Evolutionary conservation across 1,140 invertebrate species (phyloP), one percentile per base, ranked within the genome.

Genomic region (Melitaea cinxia): DNA sequence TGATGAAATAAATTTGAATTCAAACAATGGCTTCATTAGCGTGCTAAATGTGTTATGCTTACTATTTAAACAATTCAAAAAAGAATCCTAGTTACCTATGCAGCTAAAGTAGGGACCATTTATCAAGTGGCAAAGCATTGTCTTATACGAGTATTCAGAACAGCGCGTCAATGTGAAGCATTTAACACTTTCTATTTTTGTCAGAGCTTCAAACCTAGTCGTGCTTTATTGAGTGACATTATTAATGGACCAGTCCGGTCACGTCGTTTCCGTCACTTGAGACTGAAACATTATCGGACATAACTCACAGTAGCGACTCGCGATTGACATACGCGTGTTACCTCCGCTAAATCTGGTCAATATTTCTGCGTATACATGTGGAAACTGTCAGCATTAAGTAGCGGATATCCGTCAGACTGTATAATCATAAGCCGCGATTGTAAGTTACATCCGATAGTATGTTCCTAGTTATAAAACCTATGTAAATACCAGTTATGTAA

Each of bases 101-200:
- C 57, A 59, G 52, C 58, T 61, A 60, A 71, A 60, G 73, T 72
- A 67, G 69, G 59, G 60, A 69, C 65, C 58, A 75, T 70, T 69
- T 68, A 73, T 63, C 72, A 72, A 62, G 58, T 61, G 39, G 66
- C 65, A 37, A 62, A 10, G 66, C 68, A 74, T 77, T 74, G 75
- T 77, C 63, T 64, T 37, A 56, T 45, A 75, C 65, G 69, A 69
- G 70, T 75, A 85, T 83, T 80, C 75, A 75, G 72, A 53, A 75
- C 78, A 59, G 58, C 66, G 28, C 61, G 73, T 67, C 70, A 72
- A 80, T 80, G 75, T 65, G 67, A 80, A 75, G 68, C 74, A 80
- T 84, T 82, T 80, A 75, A 82, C 79, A 86, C 84, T 87, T 83
- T 87, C 82, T 87, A 85, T 85, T 83, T 80, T 77, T 72, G 80